Evolutionary conservation across 2,113 vertebrate genomes (phyloP), one percentile per base, ranked within the genome.

Genomic region (Chrysochloris asiatica): DNA sequence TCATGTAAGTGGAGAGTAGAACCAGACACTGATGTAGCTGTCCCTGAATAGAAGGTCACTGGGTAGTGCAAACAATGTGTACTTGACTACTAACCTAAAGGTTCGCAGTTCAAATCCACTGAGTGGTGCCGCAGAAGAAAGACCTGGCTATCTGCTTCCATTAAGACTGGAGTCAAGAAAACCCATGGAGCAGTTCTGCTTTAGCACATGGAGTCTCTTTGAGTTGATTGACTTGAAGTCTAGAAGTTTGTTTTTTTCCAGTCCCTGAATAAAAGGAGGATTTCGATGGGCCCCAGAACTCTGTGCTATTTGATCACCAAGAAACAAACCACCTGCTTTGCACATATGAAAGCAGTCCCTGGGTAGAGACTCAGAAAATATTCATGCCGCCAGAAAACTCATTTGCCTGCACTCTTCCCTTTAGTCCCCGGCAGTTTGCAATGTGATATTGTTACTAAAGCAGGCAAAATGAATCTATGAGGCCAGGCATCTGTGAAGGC

Each of bases 281-380:
- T 59, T 78, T 69, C 56, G 24, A 41, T 0, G 26, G 88, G 48
- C 17, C 88, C n/a, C 41, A 13, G 59, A 43, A 69, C 4, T 0
- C 0, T 22, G 83, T 28, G 36, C 61, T 73, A 54, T 72, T 33
- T 13, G 82, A 81, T 36, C 52, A 79, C 24, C 71, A 93, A 43
- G 61, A 84, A 87, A 86, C 28, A 56, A 33, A 77, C 38, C 0
- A 21, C 45, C 33, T 65, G n/a, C 67, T 96, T 89, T 52, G n/a
- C 80, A 6, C 3, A 41, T 33, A 56, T 41, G 52, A 79, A 91
- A 85, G 72, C 59, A 77, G 72, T 81, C 48, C 67, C 78, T 63
- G 11, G 72, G 22, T 63, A 88, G 38, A 14, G 65, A 94, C 47
- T 88, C 65, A 90, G 90, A 77, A 88, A 80, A 75, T 65, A 77